Evolutionary conservation across 2,888 invertebrate genomes (phyloP).

Genomic region (Trichopria drosophilae): DNA sequence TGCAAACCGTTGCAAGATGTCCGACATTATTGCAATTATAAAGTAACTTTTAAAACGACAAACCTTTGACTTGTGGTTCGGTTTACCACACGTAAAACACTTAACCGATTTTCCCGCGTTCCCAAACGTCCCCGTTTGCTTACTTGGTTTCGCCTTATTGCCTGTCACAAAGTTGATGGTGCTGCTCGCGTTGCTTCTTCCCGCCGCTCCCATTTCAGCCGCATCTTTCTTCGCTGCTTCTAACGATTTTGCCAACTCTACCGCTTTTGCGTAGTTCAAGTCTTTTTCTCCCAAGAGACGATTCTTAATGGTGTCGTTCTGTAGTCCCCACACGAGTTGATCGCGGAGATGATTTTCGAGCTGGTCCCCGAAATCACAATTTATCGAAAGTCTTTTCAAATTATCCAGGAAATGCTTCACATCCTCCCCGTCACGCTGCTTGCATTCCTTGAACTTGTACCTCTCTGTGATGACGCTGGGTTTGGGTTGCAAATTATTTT

Average conservation of each 20-base stretch:
- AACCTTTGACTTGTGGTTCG: not conserved
- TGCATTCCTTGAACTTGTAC: constrained; percentile 21
- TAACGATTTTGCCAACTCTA: not conserved
- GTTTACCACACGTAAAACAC: constrained; percentile 2
- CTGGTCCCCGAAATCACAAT: constrained; percentile 18
- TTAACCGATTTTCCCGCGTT: not conserved
- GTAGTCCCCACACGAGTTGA: constrained; percentile 1
- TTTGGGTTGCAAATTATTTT: constrained; percentile 21
- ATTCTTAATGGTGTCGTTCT: not conserved
- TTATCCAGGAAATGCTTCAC: constrained; percentile 14
- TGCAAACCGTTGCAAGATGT: not conserved
- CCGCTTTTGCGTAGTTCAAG: not conserved
- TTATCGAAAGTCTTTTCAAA: constrained; percentile 9
- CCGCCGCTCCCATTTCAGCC: no score
- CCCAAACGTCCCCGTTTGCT: not conserved
- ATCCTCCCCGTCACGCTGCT: constrained; percentile 15
- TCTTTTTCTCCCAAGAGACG: constrained; percentile 1
- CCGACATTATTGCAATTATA: not conserved
- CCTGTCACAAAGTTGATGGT: not conserved
- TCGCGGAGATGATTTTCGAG: constrained; percentile 5
- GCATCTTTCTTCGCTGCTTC: no score
- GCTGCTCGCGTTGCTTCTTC: no score
- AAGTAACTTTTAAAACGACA: not conserved
- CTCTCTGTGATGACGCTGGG: constrained; percentile 23
- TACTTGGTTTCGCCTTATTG: not conserved